phyloP scores from a whole-genome alignment of 2,888 invertebrate species.

The Parochlus steinenii region DNA sequence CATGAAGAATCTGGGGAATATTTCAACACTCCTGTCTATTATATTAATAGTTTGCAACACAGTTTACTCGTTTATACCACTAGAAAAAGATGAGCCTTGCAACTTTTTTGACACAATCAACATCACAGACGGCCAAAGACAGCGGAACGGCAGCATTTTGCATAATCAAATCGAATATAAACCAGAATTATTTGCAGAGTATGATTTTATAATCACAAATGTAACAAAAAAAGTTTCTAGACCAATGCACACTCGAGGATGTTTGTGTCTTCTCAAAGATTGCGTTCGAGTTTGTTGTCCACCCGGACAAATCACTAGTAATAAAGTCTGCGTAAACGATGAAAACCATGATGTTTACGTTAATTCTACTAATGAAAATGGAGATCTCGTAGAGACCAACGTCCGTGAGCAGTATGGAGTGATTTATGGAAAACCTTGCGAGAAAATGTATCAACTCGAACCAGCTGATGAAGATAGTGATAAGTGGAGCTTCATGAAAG shows the following conservation, averaged over 20 bases:
- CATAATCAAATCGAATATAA: not conserved
- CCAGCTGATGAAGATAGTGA: conserved; percentile 15
- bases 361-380: not conserved
- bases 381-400: too few relatives aligned
- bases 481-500: conserved; percentile 11
- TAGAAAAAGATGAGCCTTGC: conserved; percentile 1
- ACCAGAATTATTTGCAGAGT: not conserved
- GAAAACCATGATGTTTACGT: not conserved
- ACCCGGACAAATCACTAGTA: not conserved
- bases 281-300: conserved; percentile 6
- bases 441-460: not conserved
- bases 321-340: not conserved
- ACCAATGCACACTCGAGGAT: conserved; percentile 1
- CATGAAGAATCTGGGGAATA: too few relatives aligned
- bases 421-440: conserved; percentile 17
- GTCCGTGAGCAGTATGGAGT: conserved; percentile 12
- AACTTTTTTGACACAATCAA: conserved; percentile 6
- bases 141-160: conserved; percentile 1
- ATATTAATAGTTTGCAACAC: too few relatives aligned
- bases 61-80: not conserved
- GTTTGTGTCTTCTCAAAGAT: not conserved
- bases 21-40: too few relatives aligned
- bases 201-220: conserved; percentile 3
- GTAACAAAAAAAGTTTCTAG: conserved; percentile 2
- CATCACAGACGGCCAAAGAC: conserved; percentile 1